Conservation (phyloP, 2,888 invertebrate genomes). For the Synanthedon vespiformis region DNA sequence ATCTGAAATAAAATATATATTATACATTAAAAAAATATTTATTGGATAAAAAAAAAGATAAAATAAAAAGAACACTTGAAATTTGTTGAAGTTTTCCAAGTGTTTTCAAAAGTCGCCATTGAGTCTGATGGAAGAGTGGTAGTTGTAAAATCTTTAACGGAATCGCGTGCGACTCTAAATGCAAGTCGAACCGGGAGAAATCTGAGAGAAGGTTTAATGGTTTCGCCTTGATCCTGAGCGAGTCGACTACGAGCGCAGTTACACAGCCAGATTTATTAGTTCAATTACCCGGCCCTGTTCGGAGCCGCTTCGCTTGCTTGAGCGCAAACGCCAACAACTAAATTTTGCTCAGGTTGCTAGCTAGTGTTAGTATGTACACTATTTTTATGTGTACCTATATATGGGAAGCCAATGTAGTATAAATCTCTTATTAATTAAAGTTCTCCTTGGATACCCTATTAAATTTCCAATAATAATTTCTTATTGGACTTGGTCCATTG, state of each 20-base stretch:
- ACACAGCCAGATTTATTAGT: conserved; percentile 65
- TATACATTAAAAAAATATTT: too few species aligned
- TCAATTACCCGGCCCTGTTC: conserved; percentile 63
- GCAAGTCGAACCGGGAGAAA: conserved; percentile 19
- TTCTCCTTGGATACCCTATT: too few species aligned
- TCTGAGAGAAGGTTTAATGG: conserved; percentile 53
- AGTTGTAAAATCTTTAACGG: not conserved
- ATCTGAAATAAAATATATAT: too few species aligned
- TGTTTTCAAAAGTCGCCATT: too few species aligned
- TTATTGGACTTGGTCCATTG: too few species aligned
- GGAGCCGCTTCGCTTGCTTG: conserved; percentile 48
- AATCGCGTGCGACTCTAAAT: conserved; percentile 9
- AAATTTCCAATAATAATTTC: too few species aligned
- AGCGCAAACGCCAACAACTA: conserved; percentile 56
- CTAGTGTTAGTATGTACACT: conserved; percentile 9
- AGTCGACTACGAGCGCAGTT: conserved; percentile 36
- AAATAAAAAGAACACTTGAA: too few species aligned
- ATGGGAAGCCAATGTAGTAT: not conserved
- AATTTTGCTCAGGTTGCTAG: conserved; percentile 51
- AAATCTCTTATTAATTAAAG: too few species aligned
- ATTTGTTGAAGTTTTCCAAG: too few species aligned
- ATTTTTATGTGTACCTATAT: not conserved
- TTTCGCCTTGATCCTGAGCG: conserved; percentile 50
- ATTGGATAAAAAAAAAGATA: too few species aligned
- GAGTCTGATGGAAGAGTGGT: not conserved